Evolutionary conservation across 2,797 vertebrate genomes (phyloP).

Genomic region (Stomatorhinus walkeri): DNA sequence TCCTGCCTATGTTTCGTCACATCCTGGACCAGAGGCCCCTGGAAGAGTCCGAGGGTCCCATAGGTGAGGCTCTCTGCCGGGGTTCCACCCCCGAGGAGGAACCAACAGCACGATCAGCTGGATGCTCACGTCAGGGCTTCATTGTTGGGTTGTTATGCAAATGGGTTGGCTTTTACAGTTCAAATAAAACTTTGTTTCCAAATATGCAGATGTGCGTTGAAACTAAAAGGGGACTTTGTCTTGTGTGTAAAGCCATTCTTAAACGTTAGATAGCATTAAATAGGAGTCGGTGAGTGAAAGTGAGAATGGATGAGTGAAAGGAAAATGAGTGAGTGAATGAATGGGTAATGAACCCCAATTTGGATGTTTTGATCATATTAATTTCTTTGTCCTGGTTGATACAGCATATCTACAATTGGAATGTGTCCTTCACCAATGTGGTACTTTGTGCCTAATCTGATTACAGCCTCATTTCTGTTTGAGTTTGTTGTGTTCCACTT

Average conservation of each 20-base stretch:
- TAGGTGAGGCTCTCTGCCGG: constrained; percentile 58
- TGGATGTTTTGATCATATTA: background rate
- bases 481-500: background rate
- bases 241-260: no score
- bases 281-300: background rate
- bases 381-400: background rate
- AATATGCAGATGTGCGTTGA: background rate
- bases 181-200: background rate
- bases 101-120: background rate
- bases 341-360: background rate
- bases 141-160: background rate
- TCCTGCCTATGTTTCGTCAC: constrained; percentile 96
- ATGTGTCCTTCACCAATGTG: background rate
- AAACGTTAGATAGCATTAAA: no score
- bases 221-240: background rate
- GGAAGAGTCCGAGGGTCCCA: constrained; percentile 92
- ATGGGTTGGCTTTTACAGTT: background rate
- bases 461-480: background rate
- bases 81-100: background rate
- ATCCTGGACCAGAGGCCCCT: constrained; percentile 94
- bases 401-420: background rate
- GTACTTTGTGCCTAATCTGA: background rate
- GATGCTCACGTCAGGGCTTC: background rate
- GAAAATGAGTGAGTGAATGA: background rate
- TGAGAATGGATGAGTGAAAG: background rate